Evolutionary conservation across 2,888 invertebrate genomes (phyloP).

Genomic region (Calameuta pallipes): DNA sequence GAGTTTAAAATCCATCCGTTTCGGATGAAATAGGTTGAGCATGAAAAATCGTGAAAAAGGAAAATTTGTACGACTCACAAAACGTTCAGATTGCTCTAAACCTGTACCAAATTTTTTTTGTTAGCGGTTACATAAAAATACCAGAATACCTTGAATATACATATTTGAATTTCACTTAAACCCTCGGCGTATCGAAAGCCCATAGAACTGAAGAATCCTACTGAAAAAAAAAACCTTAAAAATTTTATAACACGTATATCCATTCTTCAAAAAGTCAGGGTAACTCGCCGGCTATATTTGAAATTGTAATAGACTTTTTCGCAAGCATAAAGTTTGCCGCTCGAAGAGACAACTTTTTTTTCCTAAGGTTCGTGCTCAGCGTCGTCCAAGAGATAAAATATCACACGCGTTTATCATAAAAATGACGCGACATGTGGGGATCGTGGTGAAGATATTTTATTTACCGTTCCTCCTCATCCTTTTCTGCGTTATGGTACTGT

Average conservation of each 20-base stretch:
- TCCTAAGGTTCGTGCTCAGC: not conserved
- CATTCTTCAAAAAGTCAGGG: not conserved
- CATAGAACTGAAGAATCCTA: not conserved
- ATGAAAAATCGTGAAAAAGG: not conserved
- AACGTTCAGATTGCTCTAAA: not conserved
- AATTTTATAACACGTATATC: not conserved
- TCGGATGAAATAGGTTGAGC: not conserved
- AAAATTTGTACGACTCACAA: not conserved
- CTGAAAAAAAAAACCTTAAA: not conserved
- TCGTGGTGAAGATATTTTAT: not conserved
- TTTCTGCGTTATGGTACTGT: not conserved
- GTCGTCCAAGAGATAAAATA: not conserved
- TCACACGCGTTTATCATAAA: not conserved
- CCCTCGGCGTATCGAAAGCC: not conserved
- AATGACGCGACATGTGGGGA: not conserved
- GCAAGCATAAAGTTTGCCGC: not conserved
- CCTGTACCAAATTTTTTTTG: not conserved
- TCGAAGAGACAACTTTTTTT: not conserved
- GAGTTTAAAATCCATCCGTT: not conserved
- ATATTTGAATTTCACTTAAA: not conserved
- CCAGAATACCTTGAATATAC: not conserved
- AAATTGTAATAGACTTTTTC: constrained; percentile 1
- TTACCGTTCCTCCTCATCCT: not conserved
- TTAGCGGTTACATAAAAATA: not conserved
- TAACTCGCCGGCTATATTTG: not conserved